Evolutionary conservation across 1,140 invertebrate species (phyloP), one percentile per base, ranked within the genome.

Genomic region (Bombus superbus): DNA sequence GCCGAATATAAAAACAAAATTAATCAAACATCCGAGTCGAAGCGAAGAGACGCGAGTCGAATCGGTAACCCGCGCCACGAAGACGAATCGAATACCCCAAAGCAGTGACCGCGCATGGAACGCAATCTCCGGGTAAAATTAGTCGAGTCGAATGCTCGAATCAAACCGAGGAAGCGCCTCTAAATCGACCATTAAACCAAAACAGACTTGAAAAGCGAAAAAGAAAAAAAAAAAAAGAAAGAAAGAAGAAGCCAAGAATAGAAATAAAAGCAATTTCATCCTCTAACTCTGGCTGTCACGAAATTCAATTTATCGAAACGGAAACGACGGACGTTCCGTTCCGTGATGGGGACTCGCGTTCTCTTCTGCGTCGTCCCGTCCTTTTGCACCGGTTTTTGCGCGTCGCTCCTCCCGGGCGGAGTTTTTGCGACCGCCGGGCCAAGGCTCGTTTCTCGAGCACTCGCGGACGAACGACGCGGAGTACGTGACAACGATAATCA

Each of bases 401-500:
- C 64, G 81, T 83, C 86, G 72, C 62, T 28, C 42, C 79, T 85
- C 38, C 79, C 79, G 89, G 81, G 73, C 82, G 57, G 68, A 11
- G 74, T 91, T 91, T 91, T 90, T 90, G 87, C 81, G 72, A 10
- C 1, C 59, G 59, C 28, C 10, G 73, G 59, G 81, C 64, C 83
- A 64, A 75, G 59, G 18, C 77, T 83, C 84, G 84, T 73, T 87
- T 79, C 59, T 68, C 82, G 64, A 32, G 81, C 38, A 38, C 80
- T 81, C 74, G 89, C 66, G 72, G 78, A 73, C 3, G 59, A 68
- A 90, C 81, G 90, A 88, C 85, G 89, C 75, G 89, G 89, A 32
- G 91, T 93, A 94, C 91, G 93, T 93, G 92, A 94, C 94, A 93
- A 93, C 93, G 92, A 94, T 94, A 94, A 94, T 94, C 92, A 92